Evolutionary conservation across 2,888 invertebrate species (phyloP).

Genomic region (Melinaea marsaeus): DNA sequence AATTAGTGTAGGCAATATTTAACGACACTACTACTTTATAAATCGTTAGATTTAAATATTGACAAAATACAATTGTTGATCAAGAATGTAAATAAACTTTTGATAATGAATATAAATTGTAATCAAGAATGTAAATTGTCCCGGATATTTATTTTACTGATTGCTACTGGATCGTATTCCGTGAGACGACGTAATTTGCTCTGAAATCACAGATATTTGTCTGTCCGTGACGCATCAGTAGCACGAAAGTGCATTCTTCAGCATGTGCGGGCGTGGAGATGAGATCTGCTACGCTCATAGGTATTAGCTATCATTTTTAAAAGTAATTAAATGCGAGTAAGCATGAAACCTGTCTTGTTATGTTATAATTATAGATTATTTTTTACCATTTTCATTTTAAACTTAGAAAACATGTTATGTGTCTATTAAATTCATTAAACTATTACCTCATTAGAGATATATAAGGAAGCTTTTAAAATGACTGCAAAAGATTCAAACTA

Average conservation of each 20-base stretch:
- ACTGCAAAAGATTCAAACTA: too few species aligned
- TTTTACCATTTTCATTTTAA: not conserved
- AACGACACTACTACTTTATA: not conserved
- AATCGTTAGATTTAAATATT: too few species aligned
- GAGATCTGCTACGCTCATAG: constrained; percentile 22
- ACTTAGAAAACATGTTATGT: not conserved
- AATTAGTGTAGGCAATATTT: not conserved
- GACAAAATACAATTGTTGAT: too few species aligned
- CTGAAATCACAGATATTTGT: constrained; percentile 31
- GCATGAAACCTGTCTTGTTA: constrained; percentile 1
- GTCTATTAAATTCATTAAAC: too few species aligned
- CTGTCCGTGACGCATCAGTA: constrained; percentile 45
- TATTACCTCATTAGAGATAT: too few species aligned
- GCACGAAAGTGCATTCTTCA: constrained; percentile 52
- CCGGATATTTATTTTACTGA: not conserved
- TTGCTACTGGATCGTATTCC: constrained; percentile 19
- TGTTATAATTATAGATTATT: not conserved
- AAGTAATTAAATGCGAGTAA: constrained; percentile 1
- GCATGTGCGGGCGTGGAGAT: constrained; percentile 32
- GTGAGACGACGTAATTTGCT: constrained; percentile 32
- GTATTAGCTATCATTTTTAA: not conserved
- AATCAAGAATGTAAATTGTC: too few species aligned
- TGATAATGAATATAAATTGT: too few species aligned
- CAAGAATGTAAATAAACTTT: too few species aligned
- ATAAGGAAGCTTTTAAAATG: too few species aligned